Percentiles rank a stretch among this genome's conserved stretches.
Evolutionary conservation across 1,140 invertebrate species (phyloP).

Genomic region (Holcopasites calliopsidis): DNA sequence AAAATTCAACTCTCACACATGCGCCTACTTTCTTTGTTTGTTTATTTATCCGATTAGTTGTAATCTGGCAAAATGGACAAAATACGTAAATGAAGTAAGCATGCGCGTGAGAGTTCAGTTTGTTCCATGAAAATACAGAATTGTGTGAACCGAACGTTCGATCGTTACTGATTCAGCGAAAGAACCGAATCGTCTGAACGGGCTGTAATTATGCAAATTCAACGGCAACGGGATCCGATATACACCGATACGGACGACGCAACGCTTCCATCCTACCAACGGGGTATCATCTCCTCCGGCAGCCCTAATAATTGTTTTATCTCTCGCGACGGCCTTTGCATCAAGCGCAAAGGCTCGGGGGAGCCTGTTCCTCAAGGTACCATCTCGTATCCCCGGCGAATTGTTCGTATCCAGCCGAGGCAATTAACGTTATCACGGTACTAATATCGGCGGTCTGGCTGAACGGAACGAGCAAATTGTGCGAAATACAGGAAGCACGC

Average conservation of each 20-base stretch:
- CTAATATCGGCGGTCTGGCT: constrained; percentile 55
- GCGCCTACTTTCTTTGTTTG: no score
- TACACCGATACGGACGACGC: constrained; percentile 8
- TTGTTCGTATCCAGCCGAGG: constrained; percentile 41
- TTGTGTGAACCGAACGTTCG: no score
- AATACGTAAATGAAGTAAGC: no score
- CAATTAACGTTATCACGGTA: constrained; percentile 65
- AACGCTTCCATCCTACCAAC: constrained; percentile 30
- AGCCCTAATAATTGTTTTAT: constrained; percentile 51
- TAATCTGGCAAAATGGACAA: no score
- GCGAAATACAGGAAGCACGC: constrained; percentile 4
- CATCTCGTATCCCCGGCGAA: constrained; percentile 5
- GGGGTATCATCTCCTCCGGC: background rate
- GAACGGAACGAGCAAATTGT: background rate
- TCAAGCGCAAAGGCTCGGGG: constrained; percentile 22
- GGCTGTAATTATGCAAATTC: constrained; percentile 40
- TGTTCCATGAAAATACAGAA: no score
- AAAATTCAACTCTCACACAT: no score
- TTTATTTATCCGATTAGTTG: no score
- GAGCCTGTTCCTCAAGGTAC: constrained; percentile 21
- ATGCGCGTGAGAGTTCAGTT: no score
- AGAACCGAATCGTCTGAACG: background rate
- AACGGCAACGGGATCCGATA: constrained; percentile 1
- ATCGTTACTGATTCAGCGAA: no score
- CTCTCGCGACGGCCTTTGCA: constrained; percentile 26